phyloP scores from a whole-genome alignment of 1,140 invertebrate species.

The Drosophila jambulina region DNA sequence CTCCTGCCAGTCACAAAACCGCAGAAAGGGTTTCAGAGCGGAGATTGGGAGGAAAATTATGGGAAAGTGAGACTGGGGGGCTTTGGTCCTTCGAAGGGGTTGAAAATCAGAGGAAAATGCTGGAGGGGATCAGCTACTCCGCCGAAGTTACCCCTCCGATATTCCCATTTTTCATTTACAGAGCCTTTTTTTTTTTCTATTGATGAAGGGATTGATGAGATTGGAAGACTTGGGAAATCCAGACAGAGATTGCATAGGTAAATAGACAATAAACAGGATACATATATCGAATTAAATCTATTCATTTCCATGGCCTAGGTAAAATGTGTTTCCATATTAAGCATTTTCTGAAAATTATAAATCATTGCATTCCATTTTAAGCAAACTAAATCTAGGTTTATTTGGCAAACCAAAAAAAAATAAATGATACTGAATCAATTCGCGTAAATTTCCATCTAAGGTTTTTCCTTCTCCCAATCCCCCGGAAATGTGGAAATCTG shows the following conservation, averaged over 20 bases:
- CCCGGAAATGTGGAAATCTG: not conserved
- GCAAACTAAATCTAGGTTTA: too few species aligned
- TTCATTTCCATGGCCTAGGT: too few species aligned
- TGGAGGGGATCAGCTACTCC: not conserved
- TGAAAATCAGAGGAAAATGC: too few species aligned
- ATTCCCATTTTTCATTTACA: not conserved
- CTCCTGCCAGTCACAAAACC: not conserved
- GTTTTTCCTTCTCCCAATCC: not conserved
- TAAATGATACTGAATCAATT: not conserved
- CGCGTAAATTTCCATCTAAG: not conserved
- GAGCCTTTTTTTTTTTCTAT: not conserved
- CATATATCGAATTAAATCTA: too few species aligned
- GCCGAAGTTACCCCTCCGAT: conserved; percentile 1
- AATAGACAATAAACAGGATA: too few species aligned
- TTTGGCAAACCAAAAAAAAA: too few species aligned
- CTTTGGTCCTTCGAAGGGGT: too few species aligned
- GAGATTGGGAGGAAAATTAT: not conserved
- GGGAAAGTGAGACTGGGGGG: too few species aligned
- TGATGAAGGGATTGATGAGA: not conserved
- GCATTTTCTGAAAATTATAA: not conserved
- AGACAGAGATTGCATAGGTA: not conserved
- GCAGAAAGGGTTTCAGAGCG: too few species aligned
- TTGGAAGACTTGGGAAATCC: not conserved
- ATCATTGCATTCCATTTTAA: too few species aligned
- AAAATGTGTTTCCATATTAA: too few species aligned